A percentile compares a stretch with the other conserved stretches of the same genome.
Evolutionary conservation across 2,888 invertebrate species (phyloP).

Genomic region (Ligdia adustata): DNA sequence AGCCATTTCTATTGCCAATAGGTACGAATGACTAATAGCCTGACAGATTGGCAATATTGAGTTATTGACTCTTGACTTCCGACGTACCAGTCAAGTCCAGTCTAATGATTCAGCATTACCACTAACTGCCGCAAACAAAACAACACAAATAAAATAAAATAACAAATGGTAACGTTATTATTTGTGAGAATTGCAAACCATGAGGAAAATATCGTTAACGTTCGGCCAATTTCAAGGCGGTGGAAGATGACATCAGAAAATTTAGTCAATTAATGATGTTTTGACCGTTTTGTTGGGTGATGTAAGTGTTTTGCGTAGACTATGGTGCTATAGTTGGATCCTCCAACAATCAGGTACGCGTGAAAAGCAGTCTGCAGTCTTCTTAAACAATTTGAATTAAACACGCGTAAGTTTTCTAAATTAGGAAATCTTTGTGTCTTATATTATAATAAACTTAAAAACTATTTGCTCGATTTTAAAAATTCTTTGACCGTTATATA

Average conservation of each 20-base stretch:
- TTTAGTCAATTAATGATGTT: conserved; percentile 21
- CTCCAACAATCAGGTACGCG: no score
- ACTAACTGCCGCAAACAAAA: background rate
- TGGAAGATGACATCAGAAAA: conserved; percentile 22
- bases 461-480: no score
- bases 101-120: conserved; percentile 15
- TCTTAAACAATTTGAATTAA: no score
- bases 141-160: background rate
- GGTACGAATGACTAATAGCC: background rate
- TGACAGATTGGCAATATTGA: conserved; percentile 13
- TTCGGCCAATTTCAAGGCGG: conserved; percentile 13
- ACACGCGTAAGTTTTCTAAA: no score
- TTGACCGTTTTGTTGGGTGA: conserved; percentile 14
- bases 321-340: no score
- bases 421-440: no score
- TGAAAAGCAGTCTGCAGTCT: no score
- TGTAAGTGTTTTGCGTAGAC: conserved; percentile 14
- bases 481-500: no score
- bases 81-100: conserved; percentile 1
- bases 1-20: background rate
- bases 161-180: background rate
- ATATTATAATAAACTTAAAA: no score
- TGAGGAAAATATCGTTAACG: conserved; percentile 9
- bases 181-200: conserved; percentile 8
- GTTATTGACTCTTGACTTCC: conserved; percentile 14